These are phyloP conservation scores for Trachemys scripta DNA, from an alignment of 2,113 vertebrate genomes.

Conservation along the genomic window DNA sequence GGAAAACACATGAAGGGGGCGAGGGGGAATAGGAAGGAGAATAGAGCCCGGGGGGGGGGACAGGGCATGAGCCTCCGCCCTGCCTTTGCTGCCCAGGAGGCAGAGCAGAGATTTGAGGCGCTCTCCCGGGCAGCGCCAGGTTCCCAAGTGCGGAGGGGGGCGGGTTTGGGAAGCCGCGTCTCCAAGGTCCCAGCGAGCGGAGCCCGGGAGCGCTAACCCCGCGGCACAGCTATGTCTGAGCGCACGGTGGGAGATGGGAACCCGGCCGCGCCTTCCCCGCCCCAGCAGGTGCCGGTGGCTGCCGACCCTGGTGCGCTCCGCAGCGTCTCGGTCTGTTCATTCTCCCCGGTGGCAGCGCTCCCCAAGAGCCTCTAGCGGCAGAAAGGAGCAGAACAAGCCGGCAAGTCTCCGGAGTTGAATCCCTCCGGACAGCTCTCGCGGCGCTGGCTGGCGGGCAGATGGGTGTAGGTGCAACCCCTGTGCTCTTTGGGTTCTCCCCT, in stretches of 20 bases:
- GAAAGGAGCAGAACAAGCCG: conserved; percentile 12
- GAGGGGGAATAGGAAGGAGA: background rate
- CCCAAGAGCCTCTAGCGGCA: conserved; percentile 71
- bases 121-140: background rate
- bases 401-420: background rate
- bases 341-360: background rate
- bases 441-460: background rate
- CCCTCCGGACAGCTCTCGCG: background rate
- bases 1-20: background rate
- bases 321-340: conserved; percentile 44
- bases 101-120: background rate
- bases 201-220: background rate
- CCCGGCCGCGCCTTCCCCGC: background rate
- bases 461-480: background rate
- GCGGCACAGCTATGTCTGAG: background rate
- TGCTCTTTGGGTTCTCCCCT: background rate
- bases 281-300: background rate
- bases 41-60: conserved; percentile 32
- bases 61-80: background rate
- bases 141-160: background rate
- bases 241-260: accelerated
- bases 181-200: background rate
- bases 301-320: background rate
- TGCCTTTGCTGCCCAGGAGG: background rate
- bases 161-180: background rate